Base-by-base conservation (phyloP, 2,888 invertebrate genomes). In the Molanna angustata region DNA sequence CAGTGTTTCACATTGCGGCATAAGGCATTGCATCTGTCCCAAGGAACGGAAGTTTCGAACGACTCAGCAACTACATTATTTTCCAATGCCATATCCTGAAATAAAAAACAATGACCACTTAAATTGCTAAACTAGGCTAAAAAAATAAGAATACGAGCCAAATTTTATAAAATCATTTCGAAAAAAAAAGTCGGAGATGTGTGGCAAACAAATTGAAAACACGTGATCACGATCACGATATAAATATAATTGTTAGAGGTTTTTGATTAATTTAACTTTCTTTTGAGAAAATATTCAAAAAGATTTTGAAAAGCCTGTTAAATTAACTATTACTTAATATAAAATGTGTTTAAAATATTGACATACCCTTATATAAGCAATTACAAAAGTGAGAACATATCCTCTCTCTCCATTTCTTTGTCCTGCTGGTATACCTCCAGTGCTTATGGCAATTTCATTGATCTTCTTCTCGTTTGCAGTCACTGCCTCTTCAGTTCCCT, bases 11-110 rank as follows among this genome's bases (percentile, higher is more conserved):
- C 96, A 75, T 94, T 94, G 48, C 82, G 78, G 67, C 96, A 96
- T 31, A 99, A 76, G 13, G 83, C 74, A 20, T 86, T 71, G 9
- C 93, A 85, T 48, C 90, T 83, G 72, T 94, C 93, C 98, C 98
- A 99, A 1, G 98, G 90, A 1, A 96, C 96, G 0, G 98, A 98
- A 0, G 99, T 99, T 74, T 99, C 98, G 76, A 99, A 99, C 0
- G 97, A 97, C 71, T 99, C 98, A 0, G 95, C 90, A 1, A 97
- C 86, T 14, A 96, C 82, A 60, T 85, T 82, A 69, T 88, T 91
- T 49, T 93, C 88, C 60, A 98, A 78, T 0, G 88, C 97, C 44
- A 97, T 74, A 69, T 99, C 98, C 93, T 94, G 70, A 4, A 70
- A 72, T 53, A 57, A 52, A 54, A 61, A 56, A 40, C 11, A 27